Percentiles rank a stretch among this genome's conserved stretches.
phyloP scores from a whole-genome alignment of 2,888 invertebrate species.

The Blastobasis lacticolella region DNA sequence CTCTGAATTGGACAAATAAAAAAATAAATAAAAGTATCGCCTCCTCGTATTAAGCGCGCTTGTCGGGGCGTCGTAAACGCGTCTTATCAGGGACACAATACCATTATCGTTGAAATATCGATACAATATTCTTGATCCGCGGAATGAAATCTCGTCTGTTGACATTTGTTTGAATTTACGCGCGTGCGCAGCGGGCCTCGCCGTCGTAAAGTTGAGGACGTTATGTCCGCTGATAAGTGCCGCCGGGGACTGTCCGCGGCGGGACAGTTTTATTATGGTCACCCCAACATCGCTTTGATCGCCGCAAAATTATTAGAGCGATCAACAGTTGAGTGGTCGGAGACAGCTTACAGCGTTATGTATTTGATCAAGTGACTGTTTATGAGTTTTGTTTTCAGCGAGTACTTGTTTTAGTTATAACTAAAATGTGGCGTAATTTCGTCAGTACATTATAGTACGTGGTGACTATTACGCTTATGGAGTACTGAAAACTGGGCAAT shows the following conservation, averaged over 20 bases:
- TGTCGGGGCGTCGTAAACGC: conserved; percentile 43
- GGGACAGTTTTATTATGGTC: conserved; percentile 67
- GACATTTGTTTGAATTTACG: conserved; percentile 67
- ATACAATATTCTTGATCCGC: conserved; percentile 70
- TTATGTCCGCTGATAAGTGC: conserved; percentile 69
- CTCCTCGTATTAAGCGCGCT: neutral
- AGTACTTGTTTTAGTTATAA: no score
- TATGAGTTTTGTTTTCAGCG: no score
- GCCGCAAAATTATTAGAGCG: conserved; percentile 31
- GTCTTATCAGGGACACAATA: conserved; percentile 56
- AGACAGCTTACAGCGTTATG: conserved; percentile 10
- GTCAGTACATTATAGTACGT: no score
- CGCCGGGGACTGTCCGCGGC: conserved; percentile 52
- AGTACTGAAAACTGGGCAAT: no score
- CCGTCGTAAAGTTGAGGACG: conserved; percentile 69
- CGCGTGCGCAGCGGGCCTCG: conserved; percentile 48
- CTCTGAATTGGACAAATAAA: neutral
- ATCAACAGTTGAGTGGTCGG: no score
- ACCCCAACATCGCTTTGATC: conserved; percentile 55
- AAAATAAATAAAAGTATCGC: neutral
- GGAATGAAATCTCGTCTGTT: conserved; percentile 62
- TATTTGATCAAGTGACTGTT: conserved; percentile 11
- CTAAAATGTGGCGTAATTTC: no score
- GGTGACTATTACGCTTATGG: no score
- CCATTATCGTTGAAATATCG: conserved; percentile 69